Base-by-base conservation (phyloP, 2,888 invertebrate species). In the Tubulanus polymorphus region DNA sequence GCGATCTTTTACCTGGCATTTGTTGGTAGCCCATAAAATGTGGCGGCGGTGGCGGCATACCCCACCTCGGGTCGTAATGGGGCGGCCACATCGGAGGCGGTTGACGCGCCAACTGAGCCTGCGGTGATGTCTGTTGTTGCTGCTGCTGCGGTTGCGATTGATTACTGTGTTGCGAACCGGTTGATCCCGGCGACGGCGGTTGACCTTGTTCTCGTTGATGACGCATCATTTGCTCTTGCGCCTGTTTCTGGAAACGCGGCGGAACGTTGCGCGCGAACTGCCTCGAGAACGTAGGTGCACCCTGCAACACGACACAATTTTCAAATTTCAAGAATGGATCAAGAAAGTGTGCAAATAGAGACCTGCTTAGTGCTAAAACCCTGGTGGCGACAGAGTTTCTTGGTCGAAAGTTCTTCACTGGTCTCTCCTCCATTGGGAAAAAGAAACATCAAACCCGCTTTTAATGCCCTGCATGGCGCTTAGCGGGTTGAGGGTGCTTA, bases 231-330 rank as follows among this genome's bases (percentile, higher is more conserved):
- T 62, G 60, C 37, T 62, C 65, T 57, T 64, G 65, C 35, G 67
- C 67, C 56, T 74, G 72, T 58, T 71, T 70, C 61, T 72, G 73
- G 61, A 73, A 73, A 20, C 93, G 84, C 18, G 93, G 93, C 53
- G 93, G 92, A 71, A 93, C 84, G 80, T 90, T 88, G 51, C 85
- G 87, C 78, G 90, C 89, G 79, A 89, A 91, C 63, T 86, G 86
- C 68, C 87, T 85, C 6, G 88, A 87, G 74, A 51, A 57, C 57
- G 41, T 41, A 20, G 41, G n/a, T n/a, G n/a, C n/a, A n/a, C n/a
- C n/a, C n/a, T n/a, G n/a, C n/a, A n/a, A n/a, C n/a, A n/a, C n/a
- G n/a, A n/a, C 8, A 45, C 53, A 15, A 47, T 27, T 47, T 48
- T 27, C 23, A 45, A 5, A 50, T 45, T 26, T 37, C 18, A 30